These are phyloP conservation scores for Cantharis flavilabris DNA, from an alignment of 2,888 invertebrate species.

Conservation along the genomic window DNA sequence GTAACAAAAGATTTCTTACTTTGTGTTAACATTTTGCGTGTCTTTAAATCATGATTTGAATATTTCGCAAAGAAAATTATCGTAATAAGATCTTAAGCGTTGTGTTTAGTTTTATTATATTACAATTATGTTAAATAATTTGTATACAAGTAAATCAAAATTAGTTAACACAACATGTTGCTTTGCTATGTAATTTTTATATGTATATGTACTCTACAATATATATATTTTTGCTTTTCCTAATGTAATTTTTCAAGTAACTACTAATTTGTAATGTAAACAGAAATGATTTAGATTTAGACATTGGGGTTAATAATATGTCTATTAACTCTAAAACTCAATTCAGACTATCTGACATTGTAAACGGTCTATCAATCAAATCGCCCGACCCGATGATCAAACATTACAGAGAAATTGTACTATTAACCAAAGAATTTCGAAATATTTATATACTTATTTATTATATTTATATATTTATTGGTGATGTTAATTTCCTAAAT, in stretches of 20 bases:
- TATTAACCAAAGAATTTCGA: neutral
- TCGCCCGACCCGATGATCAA: neutral
- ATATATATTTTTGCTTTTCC: neutral
- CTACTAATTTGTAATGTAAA: neutral
- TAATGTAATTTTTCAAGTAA: neutral
- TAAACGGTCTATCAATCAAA: neutral
- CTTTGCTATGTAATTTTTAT: neutral
- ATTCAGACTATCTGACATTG: neutral
- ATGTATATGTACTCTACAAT: neutral
- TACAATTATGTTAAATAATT: neutral
- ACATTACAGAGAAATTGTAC: neutral
- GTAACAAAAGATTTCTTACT: neutral
- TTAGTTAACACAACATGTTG: neutral
- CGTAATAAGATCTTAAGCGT: conserved; percentile 12
- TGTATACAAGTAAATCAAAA: neutral
- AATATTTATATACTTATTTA: neutral
- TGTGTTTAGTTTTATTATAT: neutral
- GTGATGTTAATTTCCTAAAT: too few species aligned
- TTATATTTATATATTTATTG: too few species aligned
- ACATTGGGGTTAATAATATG: neutral
- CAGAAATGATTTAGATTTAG: neutral
- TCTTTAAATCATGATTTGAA: conserved; percentile 9
- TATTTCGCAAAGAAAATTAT: conserved; percentile 9
- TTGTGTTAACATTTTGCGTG: conserved; percentile 9
- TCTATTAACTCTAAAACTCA: neutral